Conservation (phyloP, 2,888 invertebrate species). For the Chymomyza procnemis region DNA sequence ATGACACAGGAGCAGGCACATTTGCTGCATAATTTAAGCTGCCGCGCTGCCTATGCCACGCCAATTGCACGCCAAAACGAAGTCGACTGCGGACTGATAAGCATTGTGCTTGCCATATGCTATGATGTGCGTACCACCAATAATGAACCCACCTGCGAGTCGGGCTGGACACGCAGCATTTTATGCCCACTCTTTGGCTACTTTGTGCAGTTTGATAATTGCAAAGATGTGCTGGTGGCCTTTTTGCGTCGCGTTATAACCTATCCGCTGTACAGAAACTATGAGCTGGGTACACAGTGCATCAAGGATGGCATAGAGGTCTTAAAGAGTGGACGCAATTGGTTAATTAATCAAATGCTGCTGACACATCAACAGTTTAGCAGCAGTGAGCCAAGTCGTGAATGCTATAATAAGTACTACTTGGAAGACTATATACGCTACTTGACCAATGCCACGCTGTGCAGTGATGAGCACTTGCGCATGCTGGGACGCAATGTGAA, state of each 20-base stretch:
- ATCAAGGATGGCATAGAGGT: constrained; percentile 74
- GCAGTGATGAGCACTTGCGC: constrained; percentile 61
- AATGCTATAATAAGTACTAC: constrained; percentile 68
- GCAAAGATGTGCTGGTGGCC: constrained; percentile 69
- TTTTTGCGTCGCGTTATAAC: constrained; percentile 74
- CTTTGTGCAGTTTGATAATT: constrained; percentile 72
- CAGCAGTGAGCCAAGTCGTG: constrained; percentile 60
- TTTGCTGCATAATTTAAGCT: constrained; percentile 69
- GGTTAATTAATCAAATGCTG: constrained; percentile 75
- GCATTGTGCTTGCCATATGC: constrained; percentile 76
- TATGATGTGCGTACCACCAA: constrained; percentile 75
- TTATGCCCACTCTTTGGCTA: constrained; percentile 73
- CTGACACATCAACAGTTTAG: constrained; percentile 64
- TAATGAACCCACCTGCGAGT: constrained; percentile 76
- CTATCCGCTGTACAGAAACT: constrained; percentile 76
- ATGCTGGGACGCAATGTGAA: constrained; percentile 73
- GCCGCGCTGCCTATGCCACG: constrained; percentile 38
- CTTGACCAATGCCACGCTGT: constrained; percentile 51
- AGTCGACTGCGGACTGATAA: constrained; percentile 75
- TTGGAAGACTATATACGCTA: constrained; percentile 75
- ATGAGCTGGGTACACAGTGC: constrained; percentile 72
- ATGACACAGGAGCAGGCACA: constrained; percentile 70
- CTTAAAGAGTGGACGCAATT: constrained; percentile 63
- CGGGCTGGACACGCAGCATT: constrained; percentile 75
- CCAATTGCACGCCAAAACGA: constrained; percentile 52